These are phyloP conservation scores for Parazoanthus swiftii DNA, from an alignment of 92 coral and sea anemone species.

Conservation along the genomic window DNA sequence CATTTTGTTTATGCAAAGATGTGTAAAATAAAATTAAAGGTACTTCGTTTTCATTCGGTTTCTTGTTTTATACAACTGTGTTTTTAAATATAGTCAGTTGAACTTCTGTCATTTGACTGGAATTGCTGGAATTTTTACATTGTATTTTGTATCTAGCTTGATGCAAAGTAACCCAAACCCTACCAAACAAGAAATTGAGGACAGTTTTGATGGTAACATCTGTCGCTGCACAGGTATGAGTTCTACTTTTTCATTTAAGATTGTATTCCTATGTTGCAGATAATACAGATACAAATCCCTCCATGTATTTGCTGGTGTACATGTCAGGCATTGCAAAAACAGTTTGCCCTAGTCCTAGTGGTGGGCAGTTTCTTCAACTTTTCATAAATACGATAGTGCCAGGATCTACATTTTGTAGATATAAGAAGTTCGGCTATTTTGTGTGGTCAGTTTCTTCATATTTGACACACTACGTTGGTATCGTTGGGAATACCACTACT, in stretches of 20 bases:
- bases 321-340: not conserved
- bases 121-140: not conserved
- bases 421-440: not conserved
- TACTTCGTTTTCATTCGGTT: not conserved
- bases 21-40: not conserved
- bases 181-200: conserved; percentile 81
- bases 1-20: not conserved
- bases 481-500: too few species aligned
- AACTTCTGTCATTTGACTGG: not conserved
- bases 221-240: conserved; percentile 90
- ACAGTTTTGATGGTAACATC: conserved; percentile 87
- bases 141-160: conserved; percentile 49
- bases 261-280: not conserved
- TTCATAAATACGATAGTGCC: too few species aligned
- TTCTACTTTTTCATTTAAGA: too few species aligned
- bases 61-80: not conserved
- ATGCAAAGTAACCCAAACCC: conserved; percentile 67
- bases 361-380: not conserved
- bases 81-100: too few species aligned
- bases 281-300: not conserved
- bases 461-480: too few species aligned
- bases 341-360: not conserved
- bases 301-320: not conserved
- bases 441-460: too few species aligned
- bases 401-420: not conserved